Conservation (phyloP, 2,797 vertebrate species). For the Eremophila alpestris region DNA sequence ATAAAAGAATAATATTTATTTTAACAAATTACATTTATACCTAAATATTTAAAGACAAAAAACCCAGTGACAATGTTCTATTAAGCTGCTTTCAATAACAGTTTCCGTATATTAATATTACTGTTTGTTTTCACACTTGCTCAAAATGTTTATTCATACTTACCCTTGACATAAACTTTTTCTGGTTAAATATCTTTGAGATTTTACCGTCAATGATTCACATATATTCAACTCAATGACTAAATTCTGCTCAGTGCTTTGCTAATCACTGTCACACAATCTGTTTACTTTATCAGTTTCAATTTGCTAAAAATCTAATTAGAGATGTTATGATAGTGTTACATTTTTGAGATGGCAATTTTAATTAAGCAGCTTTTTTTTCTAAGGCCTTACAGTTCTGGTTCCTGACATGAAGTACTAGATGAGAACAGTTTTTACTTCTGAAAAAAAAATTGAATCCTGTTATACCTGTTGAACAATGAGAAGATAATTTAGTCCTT, state of each 20-base stretch:
- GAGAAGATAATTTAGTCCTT: background rate
- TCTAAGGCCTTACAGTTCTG: background rate
- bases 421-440: background rate
- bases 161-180: background rate
- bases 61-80: background rate
- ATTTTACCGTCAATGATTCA: background rate
- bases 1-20: slow-evolving; percentile 52
- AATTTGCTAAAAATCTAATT: slow-evolving; percentile 39
- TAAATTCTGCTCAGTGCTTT: background rate
- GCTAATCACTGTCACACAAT: background rate
- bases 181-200: background rate
- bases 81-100: background rate
- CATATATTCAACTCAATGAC: background rate
- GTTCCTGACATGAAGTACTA: background rate
- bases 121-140: background rate
- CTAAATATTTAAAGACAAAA: slow-evolving; percentile 19
- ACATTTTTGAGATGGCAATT: background rate
- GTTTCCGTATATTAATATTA: background rate
- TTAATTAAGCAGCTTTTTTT: background rate
- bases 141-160: background rate
- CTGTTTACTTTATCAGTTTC: slow-evolving; percentile 21
- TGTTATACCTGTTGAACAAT: slow-evolving; percentile 32
- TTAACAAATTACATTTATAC: slow-evolving; percentile 49
- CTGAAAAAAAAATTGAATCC: background rate
- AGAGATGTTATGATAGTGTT: background rate